Evolutionary conservation across 2,888 invertebrate genomes (phyloP).

Genomic region (Tubiluchus corallicola): DNA sequence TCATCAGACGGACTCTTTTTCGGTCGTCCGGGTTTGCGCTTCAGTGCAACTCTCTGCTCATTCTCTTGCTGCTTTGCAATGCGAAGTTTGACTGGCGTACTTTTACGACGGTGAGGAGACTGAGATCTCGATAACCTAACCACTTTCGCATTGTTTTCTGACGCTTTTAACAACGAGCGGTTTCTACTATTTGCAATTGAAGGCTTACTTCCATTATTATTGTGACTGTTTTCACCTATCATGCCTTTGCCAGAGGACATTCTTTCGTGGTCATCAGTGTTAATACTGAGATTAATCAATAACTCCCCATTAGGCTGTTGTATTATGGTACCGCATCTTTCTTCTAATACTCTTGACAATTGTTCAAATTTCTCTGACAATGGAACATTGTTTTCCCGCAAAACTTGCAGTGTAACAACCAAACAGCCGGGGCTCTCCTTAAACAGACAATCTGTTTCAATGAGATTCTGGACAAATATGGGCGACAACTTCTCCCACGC

Average conservation of each 20-base stretch:
- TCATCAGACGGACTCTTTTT: neutral
- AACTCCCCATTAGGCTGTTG: slow-evolving; percentile 18
- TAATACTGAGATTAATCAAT: slow-evolving; percentile 23
- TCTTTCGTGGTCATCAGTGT: slow-evolving; percentile 25
- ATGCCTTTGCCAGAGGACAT: slow-evolving; percentile 15
- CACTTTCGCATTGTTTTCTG: too few relatives aligned
- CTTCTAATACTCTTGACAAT: slow-evolving; percentile 14
- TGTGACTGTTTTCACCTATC: slow-evolving; percentile 2
- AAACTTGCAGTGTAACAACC: slow-evolving; percentile 35
- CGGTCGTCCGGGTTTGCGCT: neutral
- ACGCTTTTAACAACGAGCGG: too few relatives aligned
- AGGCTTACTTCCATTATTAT: neutral
- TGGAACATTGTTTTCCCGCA: slow-evolving; percentile 32
- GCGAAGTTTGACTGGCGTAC: neutral
- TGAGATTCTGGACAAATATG: slow-evolving; percentile 31
- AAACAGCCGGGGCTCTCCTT: slow-evolving; percentile 38
- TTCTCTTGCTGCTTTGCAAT: neutral
- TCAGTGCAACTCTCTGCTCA: neutral
- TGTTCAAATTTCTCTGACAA: slow-evolving; percentile 23
- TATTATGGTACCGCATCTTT: slow-evolving; percentile 12
- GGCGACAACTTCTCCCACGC: slow-evolving; percentile 21
- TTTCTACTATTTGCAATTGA: neutral
- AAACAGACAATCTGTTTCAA: slow-evolving; percentile 39
- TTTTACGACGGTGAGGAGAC: too few relatives aligned
- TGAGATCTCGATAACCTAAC: too few relatives aligned